Percentiles rank a stretch among this genome's conserved stretches.
phyloP scores from a whole-genome alignment of 2,113 vertebrate species.

The Oreochromis tanganicae region DNA sequence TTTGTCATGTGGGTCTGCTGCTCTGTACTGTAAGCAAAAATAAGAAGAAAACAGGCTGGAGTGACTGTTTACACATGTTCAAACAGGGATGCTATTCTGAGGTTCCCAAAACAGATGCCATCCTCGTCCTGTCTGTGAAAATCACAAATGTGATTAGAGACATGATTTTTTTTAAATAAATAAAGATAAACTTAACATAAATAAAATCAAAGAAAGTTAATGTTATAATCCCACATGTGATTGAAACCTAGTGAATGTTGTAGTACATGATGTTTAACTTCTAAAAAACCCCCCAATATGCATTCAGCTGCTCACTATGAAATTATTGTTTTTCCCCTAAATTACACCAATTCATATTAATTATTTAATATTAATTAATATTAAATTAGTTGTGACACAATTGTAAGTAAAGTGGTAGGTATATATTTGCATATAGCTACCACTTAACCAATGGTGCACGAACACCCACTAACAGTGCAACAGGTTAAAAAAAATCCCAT shows the following conservation, averaged over 20 bases:
- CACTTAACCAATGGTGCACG: accelerated
- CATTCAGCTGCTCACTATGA: neutral
- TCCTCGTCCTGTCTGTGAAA: accelerated
- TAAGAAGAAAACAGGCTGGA: neutral
- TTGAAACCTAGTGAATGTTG: neutral
- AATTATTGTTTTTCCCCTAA: accelerated
- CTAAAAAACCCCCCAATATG: neutral
- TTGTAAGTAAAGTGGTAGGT: neutral
- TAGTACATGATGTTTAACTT: neutral
- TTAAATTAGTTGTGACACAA: neutral
- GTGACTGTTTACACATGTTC: neutral
- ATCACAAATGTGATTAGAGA: neutral
- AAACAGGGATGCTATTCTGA: neutral
- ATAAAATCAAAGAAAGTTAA: neutral
- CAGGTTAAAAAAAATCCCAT: neutral
- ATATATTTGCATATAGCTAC: accelerated
- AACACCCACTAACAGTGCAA: neutral
- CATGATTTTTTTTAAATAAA: neutral
- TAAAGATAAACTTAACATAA: neutral
- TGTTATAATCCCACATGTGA: neutral
- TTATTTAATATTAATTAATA: accelerated
- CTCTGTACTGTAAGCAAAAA: neutral
- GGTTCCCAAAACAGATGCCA: neutral
- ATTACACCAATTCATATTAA: neutral
- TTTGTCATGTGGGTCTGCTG: neutral